Percentiles rank a stretch among this genome's conserved stretches.
These are phyloP conservation scores for Ophiothrix spiculata DNA, from an alignment of 35 echinoderm and acorn worm genomes.

Conservation along the genomic window DNA sequence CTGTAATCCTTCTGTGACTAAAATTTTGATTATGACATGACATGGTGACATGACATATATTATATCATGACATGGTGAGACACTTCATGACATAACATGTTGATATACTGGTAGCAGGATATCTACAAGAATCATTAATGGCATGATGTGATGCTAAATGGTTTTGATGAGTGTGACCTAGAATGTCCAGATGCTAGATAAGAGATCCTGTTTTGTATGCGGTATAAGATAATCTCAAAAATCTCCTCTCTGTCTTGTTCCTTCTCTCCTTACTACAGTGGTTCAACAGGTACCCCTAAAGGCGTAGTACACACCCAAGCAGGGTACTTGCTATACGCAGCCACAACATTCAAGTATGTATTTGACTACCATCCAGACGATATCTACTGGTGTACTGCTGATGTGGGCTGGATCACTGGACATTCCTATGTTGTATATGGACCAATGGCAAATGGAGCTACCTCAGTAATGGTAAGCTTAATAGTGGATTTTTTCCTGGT, in stretches of 20 bases:
- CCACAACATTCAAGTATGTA: slow-evolving; percentile 95
- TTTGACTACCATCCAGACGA: slow-evolving; percentile 86
- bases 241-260: no score
- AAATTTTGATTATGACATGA: no score
- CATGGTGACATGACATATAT: no score
- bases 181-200: no score
- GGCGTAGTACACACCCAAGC: slow-evolving; percentile 84
- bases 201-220: no score
- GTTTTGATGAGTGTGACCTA: background rate
- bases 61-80: no score
- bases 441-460: slow-evolving; percentile 95
- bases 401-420: slow-evolving; percentile 98
- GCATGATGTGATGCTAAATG: no score
- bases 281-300: slow-evolving; percentile 92
- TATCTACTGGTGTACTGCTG: slow-evolving; percentile 96
- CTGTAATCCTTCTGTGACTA: no score
- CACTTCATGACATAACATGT: no score
- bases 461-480: slow-evolving; percentile 83
- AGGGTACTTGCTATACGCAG: slow-evolving; percentile 91
- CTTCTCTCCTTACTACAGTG: slow-evolving; percentile 29
- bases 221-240: no score
- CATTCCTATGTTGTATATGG: slow-evolving; percentile 92
- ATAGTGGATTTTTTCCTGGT: background rate
- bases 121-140: no score
- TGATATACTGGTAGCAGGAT: no score